phyloP scores from a whole-genome alignment of 2,888 invertebrate genomes.

The Lasioglossum marginatum region DNA sequence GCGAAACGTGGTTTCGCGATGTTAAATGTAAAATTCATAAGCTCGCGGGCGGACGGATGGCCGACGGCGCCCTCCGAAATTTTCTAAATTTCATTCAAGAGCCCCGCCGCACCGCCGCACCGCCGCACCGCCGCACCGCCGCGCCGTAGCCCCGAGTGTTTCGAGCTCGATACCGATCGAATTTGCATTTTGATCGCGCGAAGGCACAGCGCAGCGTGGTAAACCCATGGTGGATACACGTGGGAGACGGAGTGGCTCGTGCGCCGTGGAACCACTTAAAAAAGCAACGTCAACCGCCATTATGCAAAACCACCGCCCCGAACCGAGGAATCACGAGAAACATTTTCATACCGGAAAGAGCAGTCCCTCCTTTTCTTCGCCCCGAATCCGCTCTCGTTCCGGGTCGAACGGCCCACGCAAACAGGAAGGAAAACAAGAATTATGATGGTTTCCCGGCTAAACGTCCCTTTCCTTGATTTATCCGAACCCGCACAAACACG shows the following conservation, averaged over 20 bases:
- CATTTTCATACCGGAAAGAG: slow-evolving; percentile 23
- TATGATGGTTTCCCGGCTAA: background rate
- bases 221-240: background rate
- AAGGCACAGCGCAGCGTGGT: background rate
- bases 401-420: background rate
- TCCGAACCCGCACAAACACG: background rate
- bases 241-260: background rate
- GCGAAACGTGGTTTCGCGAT: slow-evolving; percentile 12
- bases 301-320: slow-evolving; percentile 43
- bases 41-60: background rate
- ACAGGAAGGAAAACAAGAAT: slow-evolving; percentile 23
- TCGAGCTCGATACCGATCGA: slow-evolving; percentile 42
- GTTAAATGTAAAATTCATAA: slow-evolving; percentile 56
- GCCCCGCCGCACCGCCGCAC: background rate
- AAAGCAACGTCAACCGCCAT: slow-evolving; percentile 48
- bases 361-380: background rate
- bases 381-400: background rate
- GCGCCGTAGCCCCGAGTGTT: background rate
- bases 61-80: slow-evolving; percentile 22
- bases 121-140: no score
- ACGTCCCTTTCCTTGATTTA: background rate
- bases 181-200: slow-evolving; percentile 50
- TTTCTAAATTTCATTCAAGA: slow-evolving; percentile 44
- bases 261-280: slow-evolving; percentile 41
- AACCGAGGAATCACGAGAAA: slow-evolving; percentile 30